Evolutionary conservation across 2,888 invertebrate species (phyloP).

Genomic region (Phyto melanocephala): DNA sequence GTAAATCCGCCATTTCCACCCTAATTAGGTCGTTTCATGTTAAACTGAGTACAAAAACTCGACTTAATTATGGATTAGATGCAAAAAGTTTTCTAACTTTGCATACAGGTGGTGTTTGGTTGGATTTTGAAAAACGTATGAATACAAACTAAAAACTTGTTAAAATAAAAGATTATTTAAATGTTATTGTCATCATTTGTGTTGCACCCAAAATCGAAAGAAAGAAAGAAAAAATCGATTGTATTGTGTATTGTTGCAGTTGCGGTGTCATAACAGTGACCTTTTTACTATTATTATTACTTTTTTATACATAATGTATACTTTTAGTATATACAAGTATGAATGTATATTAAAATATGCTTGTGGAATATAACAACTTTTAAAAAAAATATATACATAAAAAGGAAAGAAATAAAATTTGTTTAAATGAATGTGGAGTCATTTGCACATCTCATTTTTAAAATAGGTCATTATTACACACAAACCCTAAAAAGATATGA

Average conservation of each 20-base stretch:
- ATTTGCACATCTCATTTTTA: neutral
- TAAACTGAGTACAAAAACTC: slow-evolving; percentile 69
- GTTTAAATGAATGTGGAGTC: neutral
- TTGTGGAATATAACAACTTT: neutral
- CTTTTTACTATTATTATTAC: neutral
- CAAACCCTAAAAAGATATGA: neutral
- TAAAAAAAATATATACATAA: neutral
- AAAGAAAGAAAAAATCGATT: neutral
- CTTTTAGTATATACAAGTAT: no score
- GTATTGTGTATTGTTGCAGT: neutral
- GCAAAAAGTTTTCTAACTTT: slow-evolving; percentile 71
- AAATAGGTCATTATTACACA: neutral
- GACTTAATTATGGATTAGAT: slow-evolving; percentile 69
- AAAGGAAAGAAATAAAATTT: neutral
- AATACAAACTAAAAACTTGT: neutral
- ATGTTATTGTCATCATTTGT: slow-evolving; percentile 10
- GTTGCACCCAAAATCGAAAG: neutral
- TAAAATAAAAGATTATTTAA: neutral
- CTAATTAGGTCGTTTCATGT: slow-evolving; percentile 71
- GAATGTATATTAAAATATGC: no score
- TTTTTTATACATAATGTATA: no score
- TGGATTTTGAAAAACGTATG: slow-evolving; percentile 69
- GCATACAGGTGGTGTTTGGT: slow-evolving; percentile 75
- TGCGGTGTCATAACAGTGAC: slow-evolving; percentile 37
- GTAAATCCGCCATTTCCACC: slow-evolving; percentile 73